Evolutionary conservation across 2,888 invertebrate species (phyloP).

Genomic region (Pachydiplax longipennis): DNA sequence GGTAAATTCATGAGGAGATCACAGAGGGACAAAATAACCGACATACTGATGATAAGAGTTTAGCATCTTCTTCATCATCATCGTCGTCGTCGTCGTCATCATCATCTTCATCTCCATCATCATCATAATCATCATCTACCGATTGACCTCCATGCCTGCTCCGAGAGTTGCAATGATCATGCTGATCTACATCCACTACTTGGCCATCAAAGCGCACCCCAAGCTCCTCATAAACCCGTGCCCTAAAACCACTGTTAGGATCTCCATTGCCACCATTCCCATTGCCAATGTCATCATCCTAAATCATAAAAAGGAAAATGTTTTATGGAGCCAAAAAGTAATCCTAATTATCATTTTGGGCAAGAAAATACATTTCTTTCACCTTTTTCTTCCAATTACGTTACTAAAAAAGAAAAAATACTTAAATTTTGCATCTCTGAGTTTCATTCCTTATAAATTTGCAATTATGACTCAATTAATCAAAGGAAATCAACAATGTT

Average conservation of each 20-base stretch:
- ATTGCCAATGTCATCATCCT: slow-evolving; percentile 30
- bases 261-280: slow-evolving; percentile 15
- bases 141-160: not conserved
- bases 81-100: slow-evolving; percentile 8
- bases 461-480: not conserved
- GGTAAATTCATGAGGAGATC: not conserved
- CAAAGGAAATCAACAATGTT: not conserved
- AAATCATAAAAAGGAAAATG: not conserved
- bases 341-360: too few species aligned
- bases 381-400: too few species aligned
- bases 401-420: too few species aligned
- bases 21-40: slow-evolving; percentile 35
- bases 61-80: slow-evolving; percentile 22
- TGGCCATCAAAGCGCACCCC: slow-evolving; percentile 22
- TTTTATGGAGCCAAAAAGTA: too few species aligned
- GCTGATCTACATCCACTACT: slow-evolving; percentile 6
- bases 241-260: slow-evolving; percentile 10
- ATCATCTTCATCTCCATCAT: not conserved
- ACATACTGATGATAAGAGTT: slow-evolving; percentile 39
- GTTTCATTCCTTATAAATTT: too few species aligned
- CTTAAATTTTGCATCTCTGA: too few species aligned
- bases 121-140: not conserved
- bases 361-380: too few species aligned
- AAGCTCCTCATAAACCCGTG: slow-evolving; percentile 17
- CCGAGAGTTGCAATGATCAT: not conserved